Base-by-base conservation (phyloP, 1,140 invertebrate species). In the Anthonomus grandis region DNA sequence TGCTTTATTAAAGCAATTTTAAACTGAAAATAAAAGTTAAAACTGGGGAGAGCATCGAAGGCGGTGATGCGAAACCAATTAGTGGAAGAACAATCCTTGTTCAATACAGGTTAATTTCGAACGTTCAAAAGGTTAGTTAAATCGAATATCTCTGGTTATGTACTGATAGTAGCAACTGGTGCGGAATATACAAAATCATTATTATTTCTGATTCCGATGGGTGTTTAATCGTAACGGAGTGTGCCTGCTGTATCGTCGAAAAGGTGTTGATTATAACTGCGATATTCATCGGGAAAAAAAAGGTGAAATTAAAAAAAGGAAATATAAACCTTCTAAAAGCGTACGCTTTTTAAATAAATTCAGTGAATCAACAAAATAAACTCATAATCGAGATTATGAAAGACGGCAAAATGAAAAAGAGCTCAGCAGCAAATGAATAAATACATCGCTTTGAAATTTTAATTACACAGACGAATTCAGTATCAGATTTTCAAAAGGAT, bases 31-130 rank as follows among this genome's bases (percentile, higher is more conserved):
- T n/a, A n/a, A n/a, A n/a, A n/a, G n/a, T n/a, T n/a, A n/a, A n/a
- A n/a, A n/a, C n/a, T n/a, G n/a, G n/a, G n/a, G n/a, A n/a, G n/a
- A n/a, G n/a, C n/a, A n/a, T n/a, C n/a, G n/a, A n/a, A 41, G 15
- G 39, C 39, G 39, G 10, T 41, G 39, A 41, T 41, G 39, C 39
- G 39, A 19, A 41, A 41, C 22, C 39, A 41, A 6, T 41, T 41
- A 41, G 10, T 41, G 17, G 17, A 17, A 18, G 39, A 12, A 41
- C 39, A 41, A 41, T 41, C 17, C 18, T 41, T 41, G 39, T 41
- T 19, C 2, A 9, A 4, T 41, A 41, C 15, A 9, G 39, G 6
- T 18, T 17, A 41, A 18, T 41, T 9, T 41, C 39, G 13, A 4
- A 10, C 3, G 10, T 17, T 9, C n/a, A n/a, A 41, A 41, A 17